These are phyloP conservation scores for Coturnix japonica DNA, from an alignment of 2,113 vertebrate species.

Conservation along the genomic window DNA sequence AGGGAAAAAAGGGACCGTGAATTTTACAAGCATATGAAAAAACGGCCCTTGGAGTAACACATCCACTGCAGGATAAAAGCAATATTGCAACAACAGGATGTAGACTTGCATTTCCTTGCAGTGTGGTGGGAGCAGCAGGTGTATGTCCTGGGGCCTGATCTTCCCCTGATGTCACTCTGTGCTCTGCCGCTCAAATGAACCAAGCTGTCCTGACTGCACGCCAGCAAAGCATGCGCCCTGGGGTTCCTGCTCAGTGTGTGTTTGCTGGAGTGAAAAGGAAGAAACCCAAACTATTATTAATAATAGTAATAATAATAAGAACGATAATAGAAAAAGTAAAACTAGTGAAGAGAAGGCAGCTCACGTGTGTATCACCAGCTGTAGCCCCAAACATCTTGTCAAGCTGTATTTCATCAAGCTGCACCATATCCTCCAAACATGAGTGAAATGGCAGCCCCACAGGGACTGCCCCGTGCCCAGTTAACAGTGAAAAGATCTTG, in stretches of 20 bases:
- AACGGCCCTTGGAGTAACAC: not conserved
- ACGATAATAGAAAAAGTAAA: not conserved
- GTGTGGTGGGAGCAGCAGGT: constrained; percentile 2
- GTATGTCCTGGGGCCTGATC: not conserved
- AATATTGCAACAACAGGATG: not conserved
- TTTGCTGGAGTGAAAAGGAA: not conserved
- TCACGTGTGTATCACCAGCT: not conserved
- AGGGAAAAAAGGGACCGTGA: not conserved
- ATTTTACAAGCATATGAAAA: not conserved
- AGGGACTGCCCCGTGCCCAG: not conserved
- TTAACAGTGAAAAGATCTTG: not conserved
- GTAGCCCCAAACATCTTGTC: not conserved
- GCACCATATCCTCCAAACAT: not conserved
- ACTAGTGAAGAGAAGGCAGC: not conserved
- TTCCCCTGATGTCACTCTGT: fast-evolving
- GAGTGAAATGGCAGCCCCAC: not conserved
- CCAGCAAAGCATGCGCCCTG: not conserved
- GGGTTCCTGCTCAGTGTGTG: fast-evolving
- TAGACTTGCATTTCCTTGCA: not conserved
- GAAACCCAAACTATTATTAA: not conserved
- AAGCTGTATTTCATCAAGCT: not conserved
- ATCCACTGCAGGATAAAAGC: not conserved
- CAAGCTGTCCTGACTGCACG: not conserved
- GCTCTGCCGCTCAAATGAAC: not conserved
- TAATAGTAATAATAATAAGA: not conserved